Percentiles rank a stretch among this genome's conserved stretches.
These are phyloP conservation scores for Discoglossus pictus DNA, from an alignment of 2,797 vertebrate species.

Conservation along the genomic window DNA sequence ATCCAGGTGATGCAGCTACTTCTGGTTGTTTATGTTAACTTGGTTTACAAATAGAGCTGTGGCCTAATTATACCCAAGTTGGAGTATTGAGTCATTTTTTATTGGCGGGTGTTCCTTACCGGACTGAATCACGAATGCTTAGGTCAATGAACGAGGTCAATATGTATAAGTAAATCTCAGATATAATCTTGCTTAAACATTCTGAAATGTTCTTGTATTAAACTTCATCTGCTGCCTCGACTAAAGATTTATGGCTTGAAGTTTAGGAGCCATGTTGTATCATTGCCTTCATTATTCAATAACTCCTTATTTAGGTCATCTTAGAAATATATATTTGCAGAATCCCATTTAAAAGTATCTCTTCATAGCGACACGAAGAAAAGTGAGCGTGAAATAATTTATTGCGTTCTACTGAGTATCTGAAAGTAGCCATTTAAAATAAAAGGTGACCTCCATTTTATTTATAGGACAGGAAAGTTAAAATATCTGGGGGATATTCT, in stretches of 20 bases:
- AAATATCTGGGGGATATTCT: not conserved
- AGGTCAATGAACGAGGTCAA: no score
- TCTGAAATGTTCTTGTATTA: no score
- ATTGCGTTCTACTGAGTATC: not conserved
- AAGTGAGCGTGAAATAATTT: not conserved
- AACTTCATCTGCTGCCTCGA: no score
- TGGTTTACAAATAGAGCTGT: no score
- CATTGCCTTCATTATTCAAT: constrained; percentile 2
- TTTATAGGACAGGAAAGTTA: constrained; percentile 1
- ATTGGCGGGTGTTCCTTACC: no score
- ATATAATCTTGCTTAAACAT: no score
- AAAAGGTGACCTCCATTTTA: constrained; percentile 1
- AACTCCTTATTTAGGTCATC: constrained; percentile 5
- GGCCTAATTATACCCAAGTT: no score
- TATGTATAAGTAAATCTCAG: no score
- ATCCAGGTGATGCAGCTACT: no score
- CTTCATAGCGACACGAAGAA: not conserved
- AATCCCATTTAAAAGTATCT: not conserved
- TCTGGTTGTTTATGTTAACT: no score
- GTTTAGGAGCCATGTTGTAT: not conserved
- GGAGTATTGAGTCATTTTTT: no score
- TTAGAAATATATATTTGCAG: not conserved
- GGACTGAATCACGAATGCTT: no score
- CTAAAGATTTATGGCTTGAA: constrained; percentile 1
- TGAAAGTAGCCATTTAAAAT: constrained; percentile 12